A percentile compares a stretch with the other conserved stretches of the same genome.
phyloP scores from a whole-genome alignment of 2,797 vertebrate species.

The Pelodytes ibericus region DNA sequence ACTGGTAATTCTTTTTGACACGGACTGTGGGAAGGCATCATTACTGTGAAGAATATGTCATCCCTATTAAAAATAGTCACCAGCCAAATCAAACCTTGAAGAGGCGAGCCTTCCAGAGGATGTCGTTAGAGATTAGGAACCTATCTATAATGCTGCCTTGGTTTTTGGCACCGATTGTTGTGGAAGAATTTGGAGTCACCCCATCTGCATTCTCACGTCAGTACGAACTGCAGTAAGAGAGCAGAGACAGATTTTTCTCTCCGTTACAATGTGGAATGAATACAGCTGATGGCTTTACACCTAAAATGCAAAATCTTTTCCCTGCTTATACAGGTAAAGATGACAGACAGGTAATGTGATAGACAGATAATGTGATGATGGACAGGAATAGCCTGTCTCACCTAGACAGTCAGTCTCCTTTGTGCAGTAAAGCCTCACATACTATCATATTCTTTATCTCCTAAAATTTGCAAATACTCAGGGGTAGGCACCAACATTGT shows the following conservation, averaged over 20 bases:
- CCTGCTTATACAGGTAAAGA: not conserved
- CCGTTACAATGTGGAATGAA: not conserved
- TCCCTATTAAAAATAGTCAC: conserved; percentile 53
- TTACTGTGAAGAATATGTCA: conserved; percentile 50
- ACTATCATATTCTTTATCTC: not conserved
- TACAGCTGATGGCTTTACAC: not conserved
- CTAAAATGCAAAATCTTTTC: not conserved
- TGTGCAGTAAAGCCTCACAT: not conserved
- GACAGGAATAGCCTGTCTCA: not conserved
- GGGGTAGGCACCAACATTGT: no score
- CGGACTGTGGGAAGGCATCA: conserved; percentile 24
- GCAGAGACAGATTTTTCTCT: not conserved
- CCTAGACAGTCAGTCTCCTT: not conserved
- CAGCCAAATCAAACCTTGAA: conserved; percentile 44
- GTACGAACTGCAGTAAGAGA: not conserved
- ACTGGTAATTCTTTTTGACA: conserved; percentile 40
- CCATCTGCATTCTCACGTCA: conserved; percentile 31
- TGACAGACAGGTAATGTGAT: not conserved
- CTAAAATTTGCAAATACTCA: no score
- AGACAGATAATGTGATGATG: not conserved
- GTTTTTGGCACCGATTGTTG: conserved; percentile 23
- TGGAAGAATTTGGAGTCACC: conserved; percentile 25
- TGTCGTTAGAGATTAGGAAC: conserved; percentile 46
- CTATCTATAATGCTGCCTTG: conserved; percentile 13
- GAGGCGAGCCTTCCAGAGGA: conserved; percentile 11